Evolutionary conservation across 2,888 invertebrate species (phyloP).

Genomic region (Chrysolina americana): DNA sequence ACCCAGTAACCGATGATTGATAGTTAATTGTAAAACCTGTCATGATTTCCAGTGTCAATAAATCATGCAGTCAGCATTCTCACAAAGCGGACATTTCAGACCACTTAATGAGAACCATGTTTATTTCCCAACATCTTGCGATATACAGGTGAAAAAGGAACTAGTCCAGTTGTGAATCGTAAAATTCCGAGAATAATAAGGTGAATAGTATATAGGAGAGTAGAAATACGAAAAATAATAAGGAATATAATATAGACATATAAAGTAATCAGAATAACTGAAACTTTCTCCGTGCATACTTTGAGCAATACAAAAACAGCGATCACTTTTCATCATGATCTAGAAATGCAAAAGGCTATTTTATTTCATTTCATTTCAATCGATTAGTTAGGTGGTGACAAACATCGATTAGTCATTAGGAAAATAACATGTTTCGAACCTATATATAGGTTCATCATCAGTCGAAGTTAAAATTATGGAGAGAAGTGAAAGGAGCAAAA

Average conservation of each 20-base stretch:
- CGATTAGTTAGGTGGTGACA: no score
- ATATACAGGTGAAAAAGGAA: constrained; percentile 27
- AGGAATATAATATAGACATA: not conserved
- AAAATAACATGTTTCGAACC: no score
- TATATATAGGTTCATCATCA: no score
- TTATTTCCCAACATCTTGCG: constrained; percentile 43
- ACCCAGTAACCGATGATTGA: constrained; percentile 46
- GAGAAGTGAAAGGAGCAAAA: no score
- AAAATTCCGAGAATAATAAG: constrained; percentile 17
- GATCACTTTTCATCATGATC: no score
- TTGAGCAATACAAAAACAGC: no score
- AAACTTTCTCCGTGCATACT: no score
- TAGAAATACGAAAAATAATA: not conserved
- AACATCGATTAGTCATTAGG: no score
- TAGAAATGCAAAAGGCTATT: no score
- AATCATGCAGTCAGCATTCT: constrained; percentile 55
- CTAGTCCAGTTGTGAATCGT: not conserved
- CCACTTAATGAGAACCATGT: constrained; percentile 54
- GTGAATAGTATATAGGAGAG: not conserved
- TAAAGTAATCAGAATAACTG: no score
- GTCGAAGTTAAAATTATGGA: no score
- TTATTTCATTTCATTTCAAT: no score
- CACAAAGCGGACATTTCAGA: constrained; percentile 52
- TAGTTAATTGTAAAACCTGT: constrained; percentile 49
- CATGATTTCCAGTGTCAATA: constrained; percentile 51